These are phyloP conservation scores for Phrynocephalus vlangalii DNA, from an alignment of 2,797 vertebrate genomes.

Conservation along the genomic window DNA sequence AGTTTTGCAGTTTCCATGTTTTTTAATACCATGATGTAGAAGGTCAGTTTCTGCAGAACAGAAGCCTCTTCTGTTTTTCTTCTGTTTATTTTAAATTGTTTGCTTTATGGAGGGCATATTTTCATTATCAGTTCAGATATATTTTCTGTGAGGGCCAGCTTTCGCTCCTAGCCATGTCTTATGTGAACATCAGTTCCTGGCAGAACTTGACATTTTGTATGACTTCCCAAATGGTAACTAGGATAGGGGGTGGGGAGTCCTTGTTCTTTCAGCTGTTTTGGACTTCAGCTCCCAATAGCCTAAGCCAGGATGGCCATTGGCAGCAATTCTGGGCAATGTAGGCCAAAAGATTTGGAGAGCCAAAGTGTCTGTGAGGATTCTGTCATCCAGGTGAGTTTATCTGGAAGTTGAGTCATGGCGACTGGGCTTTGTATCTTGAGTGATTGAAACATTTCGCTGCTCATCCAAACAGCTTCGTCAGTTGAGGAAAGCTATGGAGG, in stretches of 20 bases:
- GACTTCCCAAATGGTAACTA: not conserved
- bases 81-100: not conserved
- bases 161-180: not conserved
- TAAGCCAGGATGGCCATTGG: not conserved
- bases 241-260: not conserved
- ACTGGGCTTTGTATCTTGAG: too few relatives aligned
- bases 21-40: not conserved
- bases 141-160: not conserved
- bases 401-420: too few relatives aligned
- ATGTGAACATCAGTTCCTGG: not conserved
- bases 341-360: not conserved
- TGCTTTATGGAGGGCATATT: not conserved
- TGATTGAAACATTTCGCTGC: too few relatives aligned
- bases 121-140: not conserved
- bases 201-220: not conserved
- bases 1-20: slow-evolving; percentile 15
- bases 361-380: not conserved
- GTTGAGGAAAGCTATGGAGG: too few relatives aligned
- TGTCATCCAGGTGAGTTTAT: too few relatives aligned
- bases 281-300: not conserved
- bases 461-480: too few relatives aligned
- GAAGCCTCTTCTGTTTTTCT: not conserved
- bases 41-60: not conserved
- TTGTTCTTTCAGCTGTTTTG: not conserved
- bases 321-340: not conserved